These are phyloP conservation scores for Hypena proboscidalis DNA, from an alignment of 2,888 invertebrate species.

Conservation along the genomic window DNA sequence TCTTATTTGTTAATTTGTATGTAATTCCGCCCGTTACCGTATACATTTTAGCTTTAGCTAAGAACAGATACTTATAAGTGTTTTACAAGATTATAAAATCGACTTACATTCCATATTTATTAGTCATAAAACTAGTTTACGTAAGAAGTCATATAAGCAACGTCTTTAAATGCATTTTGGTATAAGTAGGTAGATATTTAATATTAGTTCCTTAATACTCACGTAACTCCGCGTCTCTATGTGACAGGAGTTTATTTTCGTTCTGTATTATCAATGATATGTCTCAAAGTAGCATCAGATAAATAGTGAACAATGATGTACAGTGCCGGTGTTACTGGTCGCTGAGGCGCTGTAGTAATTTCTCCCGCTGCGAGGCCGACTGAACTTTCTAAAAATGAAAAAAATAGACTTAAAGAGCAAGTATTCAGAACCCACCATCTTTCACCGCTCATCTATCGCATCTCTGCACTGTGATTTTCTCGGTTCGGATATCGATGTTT, in stretches of 20 bases:
- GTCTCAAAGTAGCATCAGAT: conserved; percentile 56
- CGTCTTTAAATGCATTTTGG: conserved; percentile 58
- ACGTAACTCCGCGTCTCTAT: conserved; percentile 3
- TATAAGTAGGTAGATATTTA: conserved; percentile 51
- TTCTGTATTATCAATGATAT: conserved; percentile 30
- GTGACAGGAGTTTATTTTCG: conserved; percentile 9
- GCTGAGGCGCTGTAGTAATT: conserved; percentile 67
- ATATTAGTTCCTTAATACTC: conserved; percentile 48
- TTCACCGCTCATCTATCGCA: conserved; percentile 79
- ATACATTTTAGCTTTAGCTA: conserved; percentile 78
- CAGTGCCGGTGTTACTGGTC: conserved; percentile 69
- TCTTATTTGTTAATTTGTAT: conserved; percentile 80
- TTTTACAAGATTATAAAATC: conserved; percentile 57
- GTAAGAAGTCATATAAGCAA: conserved; percentile 58
- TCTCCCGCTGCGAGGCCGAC: conserved; percentile 78
- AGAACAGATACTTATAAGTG: conserved; percentile 63
- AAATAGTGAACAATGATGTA: conserved; percentile 72
- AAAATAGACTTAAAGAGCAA: conserved; percentile 78
- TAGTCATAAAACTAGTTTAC: conserved; percentile 61
- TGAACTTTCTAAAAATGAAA: conserved; percentile 83
- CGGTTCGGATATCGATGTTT: conserved; percentile 45
- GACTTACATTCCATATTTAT: conserved; percentile 59
- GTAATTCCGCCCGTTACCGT: conserved; percentile 84
- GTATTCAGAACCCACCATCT: conserved; percentile 78
- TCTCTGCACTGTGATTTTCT: conserved; percentile 57